Evolutionary conservation across 2,113 vertebrate genomes (phyloP).

Genomic region (Scatophagus argus): DNA sequence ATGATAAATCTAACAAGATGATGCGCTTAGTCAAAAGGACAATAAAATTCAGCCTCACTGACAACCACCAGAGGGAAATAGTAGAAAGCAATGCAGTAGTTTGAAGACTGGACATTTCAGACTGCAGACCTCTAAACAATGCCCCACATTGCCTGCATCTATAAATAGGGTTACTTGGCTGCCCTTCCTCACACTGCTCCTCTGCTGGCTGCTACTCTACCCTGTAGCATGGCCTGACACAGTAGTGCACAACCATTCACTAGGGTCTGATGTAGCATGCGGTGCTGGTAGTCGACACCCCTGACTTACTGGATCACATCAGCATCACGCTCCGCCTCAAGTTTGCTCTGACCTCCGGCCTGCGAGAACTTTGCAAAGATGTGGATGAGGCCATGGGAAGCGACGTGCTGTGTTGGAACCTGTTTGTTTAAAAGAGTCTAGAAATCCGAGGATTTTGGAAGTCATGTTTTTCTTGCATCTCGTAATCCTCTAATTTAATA

Average conservation of each 20-base stretch:
- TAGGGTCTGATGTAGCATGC: slow-evolving; percentile 48
- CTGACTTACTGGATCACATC: slow-evolving; percentile 67
- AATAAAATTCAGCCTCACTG: slow-evolving; percentile 16
- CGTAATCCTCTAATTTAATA: slow-evolving; percentile 2
- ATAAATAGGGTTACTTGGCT: slow-evolving; percentile 68
- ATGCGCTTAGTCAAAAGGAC: neutral
- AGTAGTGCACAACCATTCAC: slow-evolving; percentile 31
- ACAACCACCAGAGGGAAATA: neutral
- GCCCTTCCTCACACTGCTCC: slow-evolving; percentile 34
- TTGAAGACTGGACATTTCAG: slow-evolving; percentile 39
- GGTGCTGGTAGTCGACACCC: slow-evolving; percentile 56
- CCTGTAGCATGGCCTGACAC: slow-evolving; percentile 58
- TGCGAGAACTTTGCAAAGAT: slow-evolving; percentile 38
- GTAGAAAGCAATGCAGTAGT: neutral
- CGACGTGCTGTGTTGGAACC: neutral
- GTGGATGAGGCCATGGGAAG: neutral
- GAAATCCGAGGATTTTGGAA: neutral
- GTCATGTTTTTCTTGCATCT: neutral
- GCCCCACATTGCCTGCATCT: slow-evolving; percentile 63
- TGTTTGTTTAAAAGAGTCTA: slow-evolving; percentile 3
- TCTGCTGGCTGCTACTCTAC: slow-evolving; percentile 37
- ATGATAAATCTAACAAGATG: neutral
- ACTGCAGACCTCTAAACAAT: slow-evolving; percentile 52
- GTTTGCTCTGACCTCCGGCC: slow-evolving; percentile 41
- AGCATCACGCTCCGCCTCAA: slow-evolving; percentile 33